Conservation (phyloP, 2,113 vertebrate species). For the Aldabrachelys gigantea region DNA sequence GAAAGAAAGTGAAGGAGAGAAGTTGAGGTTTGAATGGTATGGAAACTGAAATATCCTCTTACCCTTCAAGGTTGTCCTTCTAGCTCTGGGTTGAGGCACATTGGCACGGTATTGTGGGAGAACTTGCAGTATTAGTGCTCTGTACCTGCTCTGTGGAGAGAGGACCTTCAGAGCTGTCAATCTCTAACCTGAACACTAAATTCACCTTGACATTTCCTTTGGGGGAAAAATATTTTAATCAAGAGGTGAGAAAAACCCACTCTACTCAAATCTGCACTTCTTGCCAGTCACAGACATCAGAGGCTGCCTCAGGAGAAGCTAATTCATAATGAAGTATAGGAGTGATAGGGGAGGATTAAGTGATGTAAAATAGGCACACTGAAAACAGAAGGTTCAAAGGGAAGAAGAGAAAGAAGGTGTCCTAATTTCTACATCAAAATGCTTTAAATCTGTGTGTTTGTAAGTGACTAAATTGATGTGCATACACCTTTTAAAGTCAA, state of each 20-base stretch:
- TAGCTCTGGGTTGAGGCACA: neutral
- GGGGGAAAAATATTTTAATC: conserved; percentile 16
- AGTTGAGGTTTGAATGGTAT: rapidly evolving
- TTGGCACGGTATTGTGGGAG: neutral
- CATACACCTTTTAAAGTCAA: neutral
- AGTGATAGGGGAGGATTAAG: conserved; percentile 25
- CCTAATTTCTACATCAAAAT: neutral
- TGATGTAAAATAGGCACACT: neutral
- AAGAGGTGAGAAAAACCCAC: neutral
- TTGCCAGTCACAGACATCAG: neutral
- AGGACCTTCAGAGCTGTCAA: neutral
- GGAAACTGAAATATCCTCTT: neutral
- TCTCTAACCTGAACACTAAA: neutral
- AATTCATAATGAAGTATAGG: neutral
- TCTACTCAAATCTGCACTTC: neutral
- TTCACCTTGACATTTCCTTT: conserved; percentile 5
- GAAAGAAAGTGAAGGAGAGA: neutral
- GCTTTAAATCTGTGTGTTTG: conserved; percentile 9
- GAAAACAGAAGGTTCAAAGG: conserved; percentile 27
- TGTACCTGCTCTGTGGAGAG: neutral
- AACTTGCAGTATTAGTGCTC: neutral
- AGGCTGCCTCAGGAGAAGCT: neutral
- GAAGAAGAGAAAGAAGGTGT: neutral
- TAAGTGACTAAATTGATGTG: neutral
- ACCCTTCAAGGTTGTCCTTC: neutral